phyloP scores from a whole-genome alignment of 1,140 invertebrate species.

The Drosophila chauvacae region DNA sequence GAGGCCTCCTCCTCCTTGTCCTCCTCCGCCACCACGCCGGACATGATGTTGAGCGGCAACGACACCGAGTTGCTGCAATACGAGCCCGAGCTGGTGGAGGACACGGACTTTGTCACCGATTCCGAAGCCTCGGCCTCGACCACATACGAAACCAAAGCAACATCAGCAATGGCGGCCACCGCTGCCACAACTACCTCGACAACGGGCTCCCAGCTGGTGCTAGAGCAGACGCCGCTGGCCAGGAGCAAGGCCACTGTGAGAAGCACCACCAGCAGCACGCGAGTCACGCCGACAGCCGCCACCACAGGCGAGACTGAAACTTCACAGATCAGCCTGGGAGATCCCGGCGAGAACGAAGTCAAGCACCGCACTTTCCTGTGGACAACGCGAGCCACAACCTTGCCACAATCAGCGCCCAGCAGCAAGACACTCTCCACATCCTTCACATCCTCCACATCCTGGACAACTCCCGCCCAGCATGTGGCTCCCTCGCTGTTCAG shows the following conservation, averaged over 20 bases:
- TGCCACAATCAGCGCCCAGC: constrained; percentile 4
- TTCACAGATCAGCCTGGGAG: constrained; percentile 13
- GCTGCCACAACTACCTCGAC: constrained; percentile 44
- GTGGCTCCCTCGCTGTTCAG: constrained; percentile 56
- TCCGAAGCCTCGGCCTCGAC: constrained; percentile 43
- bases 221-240: constrained; percentile 63
- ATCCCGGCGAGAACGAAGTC: constrained; percentile 28
- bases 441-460: constrained; percentile 9
- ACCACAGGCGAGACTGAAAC: constrained; percentile 53
- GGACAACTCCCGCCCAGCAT: constrained; percentile 51
- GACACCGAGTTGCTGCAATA: constrained; percentile 65
- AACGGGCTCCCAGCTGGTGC: constrained; percentile 57
- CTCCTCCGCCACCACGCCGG: constrained; percentile 33
- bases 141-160: constrained; percentile 74
- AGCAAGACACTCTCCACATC: constrained; percentile 16
- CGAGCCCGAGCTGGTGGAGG: constrained; percentile 59
- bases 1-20: constrained; percentile 34
- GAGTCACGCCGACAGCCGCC: constrained; percentile 9
- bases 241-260: constrained; percentile 16
- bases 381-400: constrained; percentile 29
- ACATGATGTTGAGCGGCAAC: constrained; percentile 29
- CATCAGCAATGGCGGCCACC: constrained; percentile 44
- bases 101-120: constrained; percentile 15
- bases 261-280: constrained; percentile 27
- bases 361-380: constrained; percentile 36